Evolutionary conservation across 2,113 vertebrate genomes (phyloP).

Genomic region (Stegostoma tigrinum): DNA sequence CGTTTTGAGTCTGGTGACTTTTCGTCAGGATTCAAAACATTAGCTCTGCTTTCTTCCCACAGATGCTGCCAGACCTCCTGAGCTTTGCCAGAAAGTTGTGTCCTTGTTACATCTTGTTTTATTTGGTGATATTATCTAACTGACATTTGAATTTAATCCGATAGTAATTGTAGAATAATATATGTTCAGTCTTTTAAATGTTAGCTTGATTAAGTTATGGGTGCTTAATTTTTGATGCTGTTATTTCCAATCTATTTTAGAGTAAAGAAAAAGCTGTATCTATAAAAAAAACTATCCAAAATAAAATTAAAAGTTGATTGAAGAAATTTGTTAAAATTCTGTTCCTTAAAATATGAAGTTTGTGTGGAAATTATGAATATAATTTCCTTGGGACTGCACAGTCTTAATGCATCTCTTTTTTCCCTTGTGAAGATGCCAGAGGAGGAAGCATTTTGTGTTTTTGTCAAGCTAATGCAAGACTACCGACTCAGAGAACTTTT

Average conservation of each 20-base stretch:
- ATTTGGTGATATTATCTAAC: too few relatives aligned
- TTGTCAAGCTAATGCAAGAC: constrained; percentile 98
- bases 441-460: constrained; percentile 97
- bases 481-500: constrained; percentile 96
- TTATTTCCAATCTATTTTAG: neutral
- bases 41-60: too few relatives aligned
- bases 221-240: neutral
- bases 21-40: too few relatives aligned
- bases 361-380: too few relatives aligned
- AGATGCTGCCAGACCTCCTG: too few relatives aligned
- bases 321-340: neutral
- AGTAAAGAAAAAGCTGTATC: neutral
- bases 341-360: neutral
- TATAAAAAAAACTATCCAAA: neutral
- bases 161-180: too few relatives aligned
- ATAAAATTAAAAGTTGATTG: neutral
- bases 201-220: neutral
- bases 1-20: too few relatives aligned
- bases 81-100: too few relatives aligned
- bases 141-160: too few relatives aligned
- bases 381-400: constrained; percentile 13
- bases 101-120: too few relatives aligned
- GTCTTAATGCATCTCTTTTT: constrained; percentile 38
- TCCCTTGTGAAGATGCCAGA: constrained; percentile 82
- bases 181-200: too few relatives aligned